These are phyloP conservation scores for Drosophila parthenogenetica DNA, from an alignment of 2,888 invertebrate genomes.

Conservation along the genomic window DNA sequence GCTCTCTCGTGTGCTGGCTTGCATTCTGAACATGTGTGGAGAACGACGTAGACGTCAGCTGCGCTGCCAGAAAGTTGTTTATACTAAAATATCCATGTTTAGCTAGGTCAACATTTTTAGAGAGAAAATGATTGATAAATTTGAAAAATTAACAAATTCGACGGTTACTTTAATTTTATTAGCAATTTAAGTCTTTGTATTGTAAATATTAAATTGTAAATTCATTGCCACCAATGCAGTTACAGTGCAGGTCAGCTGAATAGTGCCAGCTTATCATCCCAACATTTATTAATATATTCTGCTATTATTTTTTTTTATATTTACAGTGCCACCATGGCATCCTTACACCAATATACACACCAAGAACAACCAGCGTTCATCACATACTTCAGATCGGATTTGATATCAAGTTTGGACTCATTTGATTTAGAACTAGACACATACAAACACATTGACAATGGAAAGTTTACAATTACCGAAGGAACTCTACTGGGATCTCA, in stretches of 20 bases:
- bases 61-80: conserved; percentile 15
- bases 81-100: neutral
- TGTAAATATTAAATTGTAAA: conserved; percentile 9
- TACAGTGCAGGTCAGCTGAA: conserved; percentile 39
- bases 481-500: conserved; percentile 84
- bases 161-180: neutral
- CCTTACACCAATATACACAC: conserved; percentile 85
- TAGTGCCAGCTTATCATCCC: conserved; percentile 26
- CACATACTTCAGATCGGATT: conserved; percentile 88
- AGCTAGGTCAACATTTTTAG: neutral
- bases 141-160: too few relatives aligned
- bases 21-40: conserved; percentile 2
- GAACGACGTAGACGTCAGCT: conserved; percentile 17
- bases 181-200: conserved; percentile 2
- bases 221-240: neutral
- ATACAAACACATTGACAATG: conserved; percentile 70
- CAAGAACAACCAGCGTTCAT: conserved; percentile 83
- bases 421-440: conserved; percentile 36
- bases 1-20: neutral
- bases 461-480: conserved; percentile 83
- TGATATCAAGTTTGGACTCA: conserved; percentile 72
- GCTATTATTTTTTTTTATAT: conserved; percentile 20
- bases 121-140: conserved; percentile 4
- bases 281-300: conserved; percentile 14
- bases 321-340: conserved; percentile 94